phyloP scores from a whole-genome alignment of 1,140 invertebrate species.

The Gryllus bimaculatus region DNA sequence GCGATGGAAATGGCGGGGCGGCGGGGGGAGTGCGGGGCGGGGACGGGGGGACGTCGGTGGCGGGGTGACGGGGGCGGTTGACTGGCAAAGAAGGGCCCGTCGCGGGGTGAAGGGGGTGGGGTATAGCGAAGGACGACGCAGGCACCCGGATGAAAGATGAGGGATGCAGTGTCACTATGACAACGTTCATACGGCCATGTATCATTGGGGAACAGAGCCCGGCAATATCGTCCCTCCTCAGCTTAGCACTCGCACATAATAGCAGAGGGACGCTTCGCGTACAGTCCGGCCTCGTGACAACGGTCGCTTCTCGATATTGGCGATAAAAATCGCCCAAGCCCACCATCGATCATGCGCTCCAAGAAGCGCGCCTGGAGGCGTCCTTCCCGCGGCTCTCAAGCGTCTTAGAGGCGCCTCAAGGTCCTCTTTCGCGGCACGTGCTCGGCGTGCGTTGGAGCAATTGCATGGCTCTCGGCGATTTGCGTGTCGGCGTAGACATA shows the following conservation, averaged over 20 bases:
- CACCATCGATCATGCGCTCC: background rate
- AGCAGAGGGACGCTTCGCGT: background rate
- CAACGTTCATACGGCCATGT: background rate
- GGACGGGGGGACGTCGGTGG: no score
- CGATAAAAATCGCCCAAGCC: background rate
- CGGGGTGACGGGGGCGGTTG: no score
- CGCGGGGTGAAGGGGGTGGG: background rate
- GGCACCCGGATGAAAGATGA: background rate
- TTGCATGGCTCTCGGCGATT: background rate
- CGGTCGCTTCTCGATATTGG: background rate
- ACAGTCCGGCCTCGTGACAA: background rate
- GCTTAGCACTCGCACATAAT: conserved; percentile 3
- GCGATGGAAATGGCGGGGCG: no score
- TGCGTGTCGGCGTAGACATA: background rate
- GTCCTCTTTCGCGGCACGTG: background rate
- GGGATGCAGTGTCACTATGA: background rate
- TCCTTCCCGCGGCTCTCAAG: background rate
- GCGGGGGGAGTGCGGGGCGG: no score
- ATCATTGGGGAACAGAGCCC: background rate
- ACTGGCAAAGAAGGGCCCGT: no score
- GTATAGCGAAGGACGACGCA: background rate
- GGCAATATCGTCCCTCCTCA: background rate
- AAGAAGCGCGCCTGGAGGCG: background rate
- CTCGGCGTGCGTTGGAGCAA: background rate
- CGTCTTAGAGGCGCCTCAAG: background rate